These are phyloP conservation scores for Plagodis dolabraria DNA, from an alignment of 2,888 invertebrate genomes.

Conservation along the genomic window DNA sequence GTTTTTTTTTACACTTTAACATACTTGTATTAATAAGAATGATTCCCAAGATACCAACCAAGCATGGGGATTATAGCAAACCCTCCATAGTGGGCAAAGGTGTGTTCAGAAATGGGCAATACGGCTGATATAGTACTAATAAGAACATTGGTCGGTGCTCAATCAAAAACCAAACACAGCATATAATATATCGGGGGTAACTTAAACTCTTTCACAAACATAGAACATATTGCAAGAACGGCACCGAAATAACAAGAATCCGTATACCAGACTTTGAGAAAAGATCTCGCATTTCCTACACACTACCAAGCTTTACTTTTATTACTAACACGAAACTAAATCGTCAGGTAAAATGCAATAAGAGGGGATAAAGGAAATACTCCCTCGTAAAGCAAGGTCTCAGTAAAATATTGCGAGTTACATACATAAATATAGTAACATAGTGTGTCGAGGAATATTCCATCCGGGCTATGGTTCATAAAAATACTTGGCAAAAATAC, in stretches of 20 bases:
- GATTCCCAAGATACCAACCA: too few relatives aligned
- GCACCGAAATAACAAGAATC: constrained; percentile 11
- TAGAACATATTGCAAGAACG: constrained; percentile 7
- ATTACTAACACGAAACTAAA: constrained; percentile 34
- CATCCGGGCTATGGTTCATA: constrained; percentile 33
- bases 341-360: constrained; percentile 43
- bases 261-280: background rate
- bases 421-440: constrained; percentile 27
- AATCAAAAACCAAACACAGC: too few relatives aligned
- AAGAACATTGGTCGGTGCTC: too few relatives aligned
- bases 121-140: too few relatives aligned
- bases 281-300: constrained; percentile 25
- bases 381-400: constrained; percentile 51
- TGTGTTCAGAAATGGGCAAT: too few relatives aligned
- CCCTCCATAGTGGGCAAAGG: too few relatives aligned
- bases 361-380: constrained; percentile 39
- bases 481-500: constrained; percentile 37
- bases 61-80: too few relatives aligned
- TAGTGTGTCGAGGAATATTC: constrained; percentile 33
- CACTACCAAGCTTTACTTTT: constrained; percentile 26
- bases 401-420: constrained; percentile 52
- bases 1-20: too few relatives aligned
- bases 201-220: background rate
- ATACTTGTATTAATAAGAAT: too few relatives aligned
- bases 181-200: background rate